Base-by-base conservation (phyloP, 2,113 vertebrate species). In the Harpagus bidentatus region DNA sequence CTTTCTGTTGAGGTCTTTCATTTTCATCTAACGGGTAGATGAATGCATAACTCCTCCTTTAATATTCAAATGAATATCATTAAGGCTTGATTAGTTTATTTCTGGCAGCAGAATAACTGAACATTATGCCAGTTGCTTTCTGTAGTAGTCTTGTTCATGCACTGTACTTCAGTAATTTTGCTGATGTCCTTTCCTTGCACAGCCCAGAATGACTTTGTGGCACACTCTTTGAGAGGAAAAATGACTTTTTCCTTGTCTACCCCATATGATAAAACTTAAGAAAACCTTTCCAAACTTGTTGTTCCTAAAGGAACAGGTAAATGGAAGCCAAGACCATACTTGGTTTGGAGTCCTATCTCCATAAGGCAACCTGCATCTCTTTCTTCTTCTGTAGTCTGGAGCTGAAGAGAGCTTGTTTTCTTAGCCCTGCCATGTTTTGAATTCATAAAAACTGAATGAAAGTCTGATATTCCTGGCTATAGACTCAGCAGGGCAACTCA, bases 61-160 rank as follows among this genome's bases (percentile, higher is more conserved):
- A 90, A 90, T 90, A 92, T 94, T 93, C 76, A 88, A 95, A 82
- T 86, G 2, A 86, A 0, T 63, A 47, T 78, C 26, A 83, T 70
- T 7, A 86, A 74, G 71, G 47, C 56, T 78, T 92, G 90, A 13
- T 92, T 86, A 91, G 88, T 70, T 93, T 71, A 93, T 84, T 95
- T 82, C 52, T 87, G 81, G 82, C 36, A 93, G 73, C 11, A 67
- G 42, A 42, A 45, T 1, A 72, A 71, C 52, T 79, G 70, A 93
- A 31, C 16, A 3, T 7, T 42, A 61, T 63, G 52, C 56, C 15
- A 40, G 20, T 9, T 52, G 21, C 77, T 52, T 84, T 95, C 69
- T 66, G 34, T 15, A 56, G 55, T 11, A 62, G 47, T 32, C 36
- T 48, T 67, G 23, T n/a, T 88, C 31, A 8, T 40, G 80, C 23